phyloP scores from a whole-genome alignment of 2,113 vertebrate genomes.

The Protobothrops mucrosquamatus region DNA sequence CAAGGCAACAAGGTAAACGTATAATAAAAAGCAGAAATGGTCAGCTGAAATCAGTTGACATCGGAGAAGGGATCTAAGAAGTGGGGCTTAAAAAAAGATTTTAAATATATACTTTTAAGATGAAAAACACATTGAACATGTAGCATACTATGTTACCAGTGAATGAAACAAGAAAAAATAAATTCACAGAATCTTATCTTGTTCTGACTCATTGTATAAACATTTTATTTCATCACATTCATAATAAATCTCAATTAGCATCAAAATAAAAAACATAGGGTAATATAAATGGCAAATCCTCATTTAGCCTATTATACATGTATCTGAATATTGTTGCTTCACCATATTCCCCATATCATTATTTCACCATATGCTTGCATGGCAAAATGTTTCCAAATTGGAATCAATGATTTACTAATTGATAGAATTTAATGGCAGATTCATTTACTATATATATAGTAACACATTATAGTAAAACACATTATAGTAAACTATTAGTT shows the following conservation, averaged over 20 bases:
- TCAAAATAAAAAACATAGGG: constrained; percentile 22
- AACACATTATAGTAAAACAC: not conserved
- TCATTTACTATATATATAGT: not conserved
- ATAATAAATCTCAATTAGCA: constrained; percentile 26
- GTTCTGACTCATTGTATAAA: constrained; percentile 39
- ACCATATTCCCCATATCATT: not conserved
- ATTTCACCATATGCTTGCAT: not conserved
- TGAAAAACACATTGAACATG: not conserved
- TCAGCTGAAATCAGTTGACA: not conserved
- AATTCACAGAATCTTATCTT: constrained; percentile 7
- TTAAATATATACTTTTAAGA: not conserved
- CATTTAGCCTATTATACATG: constrained; percentile 29
- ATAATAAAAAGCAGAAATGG: not conserved
- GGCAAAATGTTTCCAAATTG: not conserved
- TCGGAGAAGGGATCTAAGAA: not conserved
- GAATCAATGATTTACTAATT: constrained; percentile 34
- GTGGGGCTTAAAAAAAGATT: not conserved
- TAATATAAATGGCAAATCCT: constrained; percentile 34
- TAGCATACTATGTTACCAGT: not conserved
- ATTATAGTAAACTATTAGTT: constrained; percentile 26
- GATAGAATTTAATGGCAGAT: constrained; percentile 36
- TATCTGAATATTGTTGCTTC: not conserved
- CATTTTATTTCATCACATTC: constrained; percentile 40
- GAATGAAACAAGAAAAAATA: not conserved
- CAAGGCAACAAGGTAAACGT: constrained; percentile 12